A percentile compares a stretch with the other conserved stretches of the same genome.
Evolutionary conservation across 1,140 invertebrate species (phyloP).

Genomic region (Hycleus phaleratus): DNA sequence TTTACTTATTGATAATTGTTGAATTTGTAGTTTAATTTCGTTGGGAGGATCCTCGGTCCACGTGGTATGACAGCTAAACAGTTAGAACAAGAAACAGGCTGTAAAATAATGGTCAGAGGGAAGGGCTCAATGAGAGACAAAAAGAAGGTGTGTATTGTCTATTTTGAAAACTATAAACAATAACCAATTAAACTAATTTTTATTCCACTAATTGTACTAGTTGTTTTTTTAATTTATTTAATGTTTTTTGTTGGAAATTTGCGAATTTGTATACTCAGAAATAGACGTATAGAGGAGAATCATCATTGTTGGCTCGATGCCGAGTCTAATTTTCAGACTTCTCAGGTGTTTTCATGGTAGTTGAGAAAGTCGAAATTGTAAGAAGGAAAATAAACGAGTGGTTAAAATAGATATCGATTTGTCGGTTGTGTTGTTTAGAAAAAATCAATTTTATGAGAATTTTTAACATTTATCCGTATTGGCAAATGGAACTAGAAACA

Average conservation of each 20-base stretch:
- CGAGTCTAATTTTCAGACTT: slow-evolving; percentile 11
- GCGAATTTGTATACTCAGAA: no score
- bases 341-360: slow-evolving; percentile 7
- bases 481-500: no score
- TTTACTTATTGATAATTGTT: not conserved
- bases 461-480: no score
- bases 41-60: slow-evolving; percentile 97
- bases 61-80: slow-evolving; percentile 99
- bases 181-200: no score
- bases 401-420: not conserved
- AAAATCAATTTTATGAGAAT: no score
- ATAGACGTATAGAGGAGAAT: no score
- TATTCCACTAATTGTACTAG: no score
- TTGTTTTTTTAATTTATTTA: no score
- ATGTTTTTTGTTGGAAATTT: not conserved
- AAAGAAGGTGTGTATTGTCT: slow-evolving; percentile 78
- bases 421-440: no score
- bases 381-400: slow-evolving; percentile 8
- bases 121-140: slow-evolving; percentile 99
- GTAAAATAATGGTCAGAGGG: slow-evolving; percentile 99
- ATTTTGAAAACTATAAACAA: no score
- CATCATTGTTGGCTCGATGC: not conserved
- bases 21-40: slow-evolving; percentile 95
- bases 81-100: slow-evolving; percentile 98
- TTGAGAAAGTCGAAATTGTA: slow-evolving; percentile 1